Evolutionary conservation across 1,140 invertebrate species (phyloP).

Genomic region (Portunus trituberculatus): DNA sequence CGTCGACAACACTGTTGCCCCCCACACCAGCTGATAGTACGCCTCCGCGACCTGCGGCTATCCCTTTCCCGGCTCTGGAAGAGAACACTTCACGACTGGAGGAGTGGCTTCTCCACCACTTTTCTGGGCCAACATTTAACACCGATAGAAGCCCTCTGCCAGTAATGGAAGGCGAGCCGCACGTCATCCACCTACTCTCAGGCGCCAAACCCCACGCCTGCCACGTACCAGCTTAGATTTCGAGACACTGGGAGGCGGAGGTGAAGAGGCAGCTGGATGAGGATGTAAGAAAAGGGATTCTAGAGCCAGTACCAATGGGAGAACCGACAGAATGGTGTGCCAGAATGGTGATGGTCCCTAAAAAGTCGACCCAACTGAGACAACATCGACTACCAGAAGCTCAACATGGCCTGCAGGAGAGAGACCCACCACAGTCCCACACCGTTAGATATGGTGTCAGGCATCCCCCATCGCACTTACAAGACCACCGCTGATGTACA

Average conservation of each 20-base stretch:
- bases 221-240: constrained; percentile 36
- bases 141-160: constrained; percentile 31
- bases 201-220: constrained; percentile 6
- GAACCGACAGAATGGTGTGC: constrained; percentile 56
- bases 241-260: too few relatives aligned
- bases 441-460: too few relatives aligned
- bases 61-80: too few relatives aligned
- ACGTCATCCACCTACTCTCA: constrained; percentile 33
- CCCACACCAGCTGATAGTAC: too few relatives aligned
- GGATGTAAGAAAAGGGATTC: constrained; percentile 35
- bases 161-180: constrained; percentile 45
- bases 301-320: constrained; percentile 30
- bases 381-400: constrained; percentile 49
- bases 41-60: too few relatives aligned
- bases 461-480: not conserved
- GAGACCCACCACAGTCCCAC: too few relatives aligned
- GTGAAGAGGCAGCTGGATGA: too few relatives aligned
- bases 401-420: too few relatives aligned
- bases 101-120: not conserved
- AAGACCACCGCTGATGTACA: constrained; percentile 28
- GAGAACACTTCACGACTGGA: too few relatives aligned
- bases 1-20: not conserved
- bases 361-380: constrained; percentile 17
- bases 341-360: constrained; percentile 57
- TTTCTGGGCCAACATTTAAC: not conserved